Evolutionary conservation across 2,888 invertebrate genomes (phyloP).

Genomic region (Sinodicranocentrus sp.): DNA sequence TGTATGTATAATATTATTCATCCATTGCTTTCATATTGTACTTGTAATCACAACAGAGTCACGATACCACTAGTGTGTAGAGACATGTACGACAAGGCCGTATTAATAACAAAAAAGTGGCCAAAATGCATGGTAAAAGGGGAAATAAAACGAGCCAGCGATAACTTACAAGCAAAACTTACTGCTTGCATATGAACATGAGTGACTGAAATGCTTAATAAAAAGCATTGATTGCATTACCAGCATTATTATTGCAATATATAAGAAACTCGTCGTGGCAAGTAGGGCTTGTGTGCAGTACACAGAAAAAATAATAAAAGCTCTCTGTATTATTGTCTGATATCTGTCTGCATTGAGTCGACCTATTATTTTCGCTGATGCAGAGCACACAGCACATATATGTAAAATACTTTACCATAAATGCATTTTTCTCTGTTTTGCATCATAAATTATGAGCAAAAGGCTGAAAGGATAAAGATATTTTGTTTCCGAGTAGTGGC

Average conservation of each 20-base stretch:
- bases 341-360: too few relatives aligned
- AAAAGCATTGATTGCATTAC: neutral
- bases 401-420: constrained; percentile 49
- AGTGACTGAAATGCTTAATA: neutral
- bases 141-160: neutral
- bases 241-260: constrained; percentile 1
- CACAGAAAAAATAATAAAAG: too few relatives aligned
- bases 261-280: neutral
- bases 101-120: constrained; percentile 28
- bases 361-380: constrained; percentile 26
- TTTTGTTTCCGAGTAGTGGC: constrained; percentile 34
- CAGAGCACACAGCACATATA: neutral
- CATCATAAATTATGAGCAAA: constrained; percentile 41
- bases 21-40: too few relatives aligned
- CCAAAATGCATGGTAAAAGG: constrained; percentile 20
- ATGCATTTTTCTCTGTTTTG: constrained; percentile 49
- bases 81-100: constrained; percentile 59
- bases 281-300: neutral
- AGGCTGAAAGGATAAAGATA: constrained; percentile 31
- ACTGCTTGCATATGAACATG: neutral
- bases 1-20: too few relatives aligned
- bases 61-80: constrained; percentile 27
- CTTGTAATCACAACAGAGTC: neutral
- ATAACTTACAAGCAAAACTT: neutral
- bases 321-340: too few relatives aligned